phyloP scores from a whole-genome alignment of 2,888 invertebrate genomes.

The Glaucopsyche alexis region DNA sequence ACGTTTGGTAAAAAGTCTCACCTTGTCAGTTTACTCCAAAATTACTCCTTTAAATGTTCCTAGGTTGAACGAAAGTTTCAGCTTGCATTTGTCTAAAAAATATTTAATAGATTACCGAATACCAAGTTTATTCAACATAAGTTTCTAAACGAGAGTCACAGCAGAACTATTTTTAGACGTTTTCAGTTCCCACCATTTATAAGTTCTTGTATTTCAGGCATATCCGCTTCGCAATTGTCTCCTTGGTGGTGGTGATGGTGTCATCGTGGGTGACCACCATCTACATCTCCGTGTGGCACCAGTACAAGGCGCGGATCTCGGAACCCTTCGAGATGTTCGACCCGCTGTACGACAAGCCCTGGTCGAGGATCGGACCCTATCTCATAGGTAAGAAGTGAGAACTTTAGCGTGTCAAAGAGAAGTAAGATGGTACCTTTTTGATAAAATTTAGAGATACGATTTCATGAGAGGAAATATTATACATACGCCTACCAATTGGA shows the following conservation, averaged over 20 bases:
- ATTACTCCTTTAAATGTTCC: neutral
- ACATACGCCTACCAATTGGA: too few species aligned
- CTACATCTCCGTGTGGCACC: slow-evolving; percentile 85
- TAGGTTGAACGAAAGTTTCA: neutral
- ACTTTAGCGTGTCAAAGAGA: neutral
- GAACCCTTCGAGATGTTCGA: slow-evolving; percentile 91
- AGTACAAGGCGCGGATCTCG: slow-evolving; percentile 87
- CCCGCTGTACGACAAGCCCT: slow-evolving; percentile 90
- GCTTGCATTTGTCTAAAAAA: neutral
- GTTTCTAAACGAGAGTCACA: too few species aligned
- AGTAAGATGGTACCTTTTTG: too few species aligned
- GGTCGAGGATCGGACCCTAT: slow-evolving; percentile 90
- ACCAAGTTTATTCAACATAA: too few species aligned
- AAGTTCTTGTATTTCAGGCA: slow-evolving; percentile 64
- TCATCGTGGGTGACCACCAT: slow-evolving; percentile 89
- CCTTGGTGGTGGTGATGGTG: slow-evolving; percentile 80
- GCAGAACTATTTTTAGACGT: too few species aligned
- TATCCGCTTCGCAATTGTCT: slow-evolving; percentile 81
- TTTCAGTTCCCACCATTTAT: too few species aligned
- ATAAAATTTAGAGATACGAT: too few species aligned
- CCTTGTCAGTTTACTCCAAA: neutral
- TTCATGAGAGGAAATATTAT: too few species aligned
- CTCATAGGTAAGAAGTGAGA: slow-evolving; percentile 85
- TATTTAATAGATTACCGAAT: too few species aligned
- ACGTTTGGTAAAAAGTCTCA: neutral